Conservation (phyloP, 2,113 vertebrate genomes). For the Xiphophorus hellerii region DNA sequence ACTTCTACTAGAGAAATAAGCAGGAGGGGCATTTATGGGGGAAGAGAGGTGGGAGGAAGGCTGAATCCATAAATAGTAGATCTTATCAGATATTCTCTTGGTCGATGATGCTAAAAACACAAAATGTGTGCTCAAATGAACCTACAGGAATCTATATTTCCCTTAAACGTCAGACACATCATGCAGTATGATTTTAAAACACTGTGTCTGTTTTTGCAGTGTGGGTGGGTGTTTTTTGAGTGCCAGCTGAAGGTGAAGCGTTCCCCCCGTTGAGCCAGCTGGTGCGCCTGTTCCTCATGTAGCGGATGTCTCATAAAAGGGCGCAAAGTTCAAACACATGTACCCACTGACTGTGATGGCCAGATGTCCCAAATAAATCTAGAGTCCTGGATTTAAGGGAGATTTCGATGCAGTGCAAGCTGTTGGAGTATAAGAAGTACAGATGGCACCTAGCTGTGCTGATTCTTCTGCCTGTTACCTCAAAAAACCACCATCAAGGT, state of each 20-base stretch:
- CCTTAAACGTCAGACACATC: not conserved
- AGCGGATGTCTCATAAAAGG: constrained; percentile 13
- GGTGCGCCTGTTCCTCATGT: constrained; percentile 12
- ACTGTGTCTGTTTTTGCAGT: not conserved
- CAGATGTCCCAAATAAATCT: constrained; percentile 42
- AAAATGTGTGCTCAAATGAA: not conserved
- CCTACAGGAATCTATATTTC: not conserved
- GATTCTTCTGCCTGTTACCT: not conserved
- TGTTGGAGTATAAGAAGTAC: not conserved
- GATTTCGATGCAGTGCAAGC: constrained; percentile 3
- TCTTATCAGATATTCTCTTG: constrained; percentile 20
- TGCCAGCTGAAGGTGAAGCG: constrained; percentile 15
- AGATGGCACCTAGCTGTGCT: constrained; percentile 4
- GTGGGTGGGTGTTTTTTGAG: constrained; percentile 14
- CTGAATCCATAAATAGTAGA: constrained; percentile 33
- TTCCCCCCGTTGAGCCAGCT: constrained; percentile 18
- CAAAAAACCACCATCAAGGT: not conserved
- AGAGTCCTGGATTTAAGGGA: constrained; percentile 6
- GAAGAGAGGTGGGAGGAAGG: constrained; percentile 10
- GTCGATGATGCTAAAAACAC: not conserved
- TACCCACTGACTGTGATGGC: constrained; percentile 19
- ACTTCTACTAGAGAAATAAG: constrained; percentile 32
- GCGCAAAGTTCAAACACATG: constrained; percentile 33
- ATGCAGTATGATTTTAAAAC: constrained; percentile 15
- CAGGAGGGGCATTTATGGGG: constrained; percentile 29